Percentiles rank a stretch among this genome's conserved stretches.
These are phyloP conservation scores for Sebastolobus alascanus DNA, from an alignment of 2,797 vertebrate species.

Conservation along the genomic window DNA sequence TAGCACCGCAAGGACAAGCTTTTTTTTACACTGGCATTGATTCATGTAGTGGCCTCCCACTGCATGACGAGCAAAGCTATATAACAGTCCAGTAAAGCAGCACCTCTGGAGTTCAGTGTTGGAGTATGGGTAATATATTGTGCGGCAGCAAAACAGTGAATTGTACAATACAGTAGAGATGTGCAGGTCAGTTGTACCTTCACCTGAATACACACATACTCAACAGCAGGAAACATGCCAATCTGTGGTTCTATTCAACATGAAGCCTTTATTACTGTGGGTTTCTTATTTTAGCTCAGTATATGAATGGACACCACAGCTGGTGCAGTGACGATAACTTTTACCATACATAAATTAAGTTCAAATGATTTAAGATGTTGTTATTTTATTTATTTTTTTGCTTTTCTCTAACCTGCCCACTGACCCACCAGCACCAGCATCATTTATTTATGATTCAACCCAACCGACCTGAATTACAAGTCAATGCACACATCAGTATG, in stretches of 20 bases:
- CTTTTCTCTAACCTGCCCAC: background rate
- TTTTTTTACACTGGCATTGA: background rate
- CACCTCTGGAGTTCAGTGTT: background rate
- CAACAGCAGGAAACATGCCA: background rate
- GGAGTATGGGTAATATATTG: constrained; percentile 7
- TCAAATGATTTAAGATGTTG: background rate
- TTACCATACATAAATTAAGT: background rate
- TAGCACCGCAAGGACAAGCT: constrained; percentile 28
- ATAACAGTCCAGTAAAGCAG: constrained; percentile 30
- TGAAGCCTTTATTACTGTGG: background rate
- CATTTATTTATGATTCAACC: background rate
- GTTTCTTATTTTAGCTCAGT: background rate
- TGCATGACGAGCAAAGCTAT: constrained; percentile 8
- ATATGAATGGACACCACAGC: too few relatives aligned
- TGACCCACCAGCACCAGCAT: constrained; percentile 3
- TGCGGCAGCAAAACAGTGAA: background rate
- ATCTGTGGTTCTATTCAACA: background rate
- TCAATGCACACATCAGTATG: background rate
- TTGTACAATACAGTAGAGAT: constrained; percentile 7
- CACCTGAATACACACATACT: background rate
- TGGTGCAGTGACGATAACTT: rapidly evolving
- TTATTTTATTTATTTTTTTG: constrained; percentile 13
- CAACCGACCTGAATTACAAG: background rate
- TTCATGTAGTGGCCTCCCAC: constrained; percentile 32
- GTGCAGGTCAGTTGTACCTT: background rate